Evolutionary conservation across 2,113 vertebrate species (phyloP), one percentile per base, ranked within the genome.

Genomic region (Riparia riparia): DNA sequence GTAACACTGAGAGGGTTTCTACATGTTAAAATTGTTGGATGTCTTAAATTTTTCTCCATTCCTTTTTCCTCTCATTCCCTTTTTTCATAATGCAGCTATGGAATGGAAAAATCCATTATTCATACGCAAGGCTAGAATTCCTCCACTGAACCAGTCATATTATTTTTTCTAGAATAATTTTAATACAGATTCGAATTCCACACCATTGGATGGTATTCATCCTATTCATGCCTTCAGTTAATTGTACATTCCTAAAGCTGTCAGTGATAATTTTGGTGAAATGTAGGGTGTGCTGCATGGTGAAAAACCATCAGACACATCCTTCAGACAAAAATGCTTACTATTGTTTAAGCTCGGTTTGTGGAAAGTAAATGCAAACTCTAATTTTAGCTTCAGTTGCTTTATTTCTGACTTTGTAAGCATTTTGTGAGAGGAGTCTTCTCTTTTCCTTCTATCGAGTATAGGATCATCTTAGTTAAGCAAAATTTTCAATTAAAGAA

Each of bases 81-180:
- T 85, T 69, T 34, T 81, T 47, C 41, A 54, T 58, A 87, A 50
- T 34, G 34, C 15, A 85, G 2, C 53, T 21, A 18, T 76, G 32
- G 49, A 85, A 79, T n/a, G 41, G 71, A 88, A 90, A 86, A 88
- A 73, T 26, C 26, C 41, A 51, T 68, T 82, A 60, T 57, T 94
- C 44, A 76, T 45, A 51, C 1, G 5, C 70, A 64, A 77, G 31
- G 14, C 11, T 63, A 86, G 76, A 92, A 69, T 72, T 88, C 24
- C 20, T 58, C 41, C 29, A 42, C 45, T 76, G 49, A 92, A 68
- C 16, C 18, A 41, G 22, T 41, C 28, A 28, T 66, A 54, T 37
- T 70, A 44, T 68, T 78, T 44, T 94, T 95, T 63, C 69, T 78
- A 85, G 39, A 82, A 31, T 76, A 58, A 64, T 71, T 93, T 93